Conservation (phyloP, 2,797 vertebrate species). For the Etheostoma perlongum region DNA sequence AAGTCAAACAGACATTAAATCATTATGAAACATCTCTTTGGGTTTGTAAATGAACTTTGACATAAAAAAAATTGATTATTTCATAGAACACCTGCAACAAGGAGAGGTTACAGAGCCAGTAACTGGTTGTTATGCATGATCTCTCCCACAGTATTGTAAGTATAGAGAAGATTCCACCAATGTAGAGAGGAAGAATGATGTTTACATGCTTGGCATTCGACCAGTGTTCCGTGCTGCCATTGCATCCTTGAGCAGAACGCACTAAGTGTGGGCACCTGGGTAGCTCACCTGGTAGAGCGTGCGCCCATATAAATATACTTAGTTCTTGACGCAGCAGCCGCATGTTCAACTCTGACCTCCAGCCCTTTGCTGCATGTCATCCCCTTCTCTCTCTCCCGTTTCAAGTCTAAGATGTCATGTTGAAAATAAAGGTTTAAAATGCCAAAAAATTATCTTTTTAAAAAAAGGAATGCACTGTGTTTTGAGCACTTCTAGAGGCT, state of each 20-base stretch:
- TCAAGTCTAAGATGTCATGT: too few species aligned
- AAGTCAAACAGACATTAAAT: background rate
- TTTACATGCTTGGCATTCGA: constrained; percentile 35
- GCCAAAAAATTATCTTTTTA: too few species aligned
- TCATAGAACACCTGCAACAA: background rate
- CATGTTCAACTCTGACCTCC: too few species aligned
- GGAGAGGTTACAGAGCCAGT: background rate
- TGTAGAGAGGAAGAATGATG: constrained; percentile 17
- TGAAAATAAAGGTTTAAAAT: too few species aligned
- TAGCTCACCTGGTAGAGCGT: too few species aligned
- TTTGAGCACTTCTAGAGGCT: constrained; percentile 25
- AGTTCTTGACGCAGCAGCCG: too few species aligned
- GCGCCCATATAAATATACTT: too few species aligned
- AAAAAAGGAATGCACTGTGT: background rate
- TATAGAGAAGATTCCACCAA: background rate
- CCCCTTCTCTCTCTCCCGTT: too few species aligned
- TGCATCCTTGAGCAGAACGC: constrained; percentile 37
- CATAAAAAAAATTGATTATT: background rate
- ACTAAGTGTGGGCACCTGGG: background rate
- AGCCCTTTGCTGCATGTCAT: too few species aligned
- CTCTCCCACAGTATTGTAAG: background rate
- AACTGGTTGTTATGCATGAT: background rate
- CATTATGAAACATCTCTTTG: constrained; percentile 25
- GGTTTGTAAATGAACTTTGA: constrained; percentile 18
- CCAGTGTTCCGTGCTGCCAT: constrained; percentile 35